Base-by-base conservation (phyloP, 2,797 vertebrate species). In the Manis pentadactyla region DNA sequence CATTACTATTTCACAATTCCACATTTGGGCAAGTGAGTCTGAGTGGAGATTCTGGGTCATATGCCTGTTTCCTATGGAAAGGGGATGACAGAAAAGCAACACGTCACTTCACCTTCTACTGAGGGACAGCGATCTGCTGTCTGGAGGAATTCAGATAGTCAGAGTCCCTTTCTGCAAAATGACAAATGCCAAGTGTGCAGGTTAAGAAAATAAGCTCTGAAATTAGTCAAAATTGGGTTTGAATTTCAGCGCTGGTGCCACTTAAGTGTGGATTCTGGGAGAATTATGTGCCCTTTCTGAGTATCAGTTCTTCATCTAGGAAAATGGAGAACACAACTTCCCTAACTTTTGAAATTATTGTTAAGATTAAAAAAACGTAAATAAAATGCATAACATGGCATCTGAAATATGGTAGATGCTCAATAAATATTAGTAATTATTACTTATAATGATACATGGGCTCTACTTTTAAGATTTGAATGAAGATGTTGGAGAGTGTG, bases 41-140 rank as follows among this genome's bases (percentile, higher is more conserved):
- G 74, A 77, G 37, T 25, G 7, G 17, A 27, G 8, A 27, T 1
- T 25, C 25, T 29, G 31, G 55, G 21, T 34, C 66, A 17, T 11
- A 14, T 14, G 11, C 14, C 19, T 75, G 18, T 34, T 23, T 25
- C 15, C 21, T 2, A 3, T 21, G 53, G 25, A 55, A 46, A 31
- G 31, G 31, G 18, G 17, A 4, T 4, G 6, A 51, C 10, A 27
- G 19, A 51, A 87, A 51, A 46, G 6, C 3, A 55, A 3, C 8
- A 37, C 39, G 25, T 1, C 0, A 1, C 42, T 73, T 21, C 23
- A 37, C 61, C 21, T 69, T 51, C 42, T 39, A 1, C 1, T 18
- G 34, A 63, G 39, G 14, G 12, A 71, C 4, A 34, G 15, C 15
- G 17, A 1, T 71, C 49, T 53, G 0, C 8, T 46, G 2, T 21